phyloP scores from a whole-genome alignment of 2,113 vertebrate genomes.

The Semnornis frantzii region DNA sequence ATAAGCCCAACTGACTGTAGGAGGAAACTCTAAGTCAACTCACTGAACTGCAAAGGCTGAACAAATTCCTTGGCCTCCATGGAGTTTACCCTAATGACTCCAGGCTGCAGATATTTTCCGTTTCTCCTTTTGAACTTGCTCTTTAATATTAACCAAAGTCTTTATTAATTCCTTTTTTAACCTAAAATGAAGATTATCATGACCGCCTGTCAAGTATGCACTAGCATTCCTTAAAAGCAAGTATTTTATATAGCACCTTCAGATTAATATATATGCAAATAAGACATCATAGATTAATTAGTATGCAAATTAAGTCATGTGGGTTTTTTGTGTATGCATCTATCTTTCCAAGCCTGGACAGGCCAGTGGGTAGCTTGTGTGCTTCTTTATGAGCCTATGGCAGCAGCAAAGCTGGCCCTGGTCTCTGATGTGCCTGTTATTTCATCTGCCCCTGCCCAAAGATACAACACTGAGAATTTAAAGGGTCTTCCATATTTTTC shows the following conservation, averaged over 20 bases:
- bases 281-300: conserved; percentile 25
- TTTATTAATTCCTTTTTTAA: conserved; percentile 36
- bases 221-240: background rate
- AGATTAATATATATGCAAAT: conserved; percentile 53
- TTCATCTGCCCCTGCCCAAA: background rate
- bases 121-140: conserved; percentile 22
- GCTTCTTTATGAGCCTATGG: background rate
- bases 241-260: conserved; percentile 1
- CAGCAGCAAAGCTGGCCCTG: background rate
- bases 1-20: background rate
- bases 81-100: background rate
- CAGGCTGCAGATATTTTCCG: background rate
- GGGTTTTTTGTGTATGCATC: background rate
- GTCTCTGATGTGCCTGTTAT: background rate
- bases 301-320: conserved; percentile 24
- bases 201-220: background rate
- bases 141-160: background rate
- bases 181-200: background rate
- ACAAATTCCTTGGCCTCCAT: background rate
- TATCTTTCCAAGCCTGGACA: background rate
- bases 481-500: background rate
- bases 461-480: background rate
- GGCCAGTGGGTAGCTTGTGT: background rate
- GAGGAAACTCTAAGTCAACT: background rate
- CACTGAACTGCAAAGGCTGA: background rate